Evolutionary conservation across 35 echinoderm and acorn worm genomes (phyloP), one percentile per base, ranked within the genome.

Genomic region (Heliocidaris erythrogramma): DNA sequence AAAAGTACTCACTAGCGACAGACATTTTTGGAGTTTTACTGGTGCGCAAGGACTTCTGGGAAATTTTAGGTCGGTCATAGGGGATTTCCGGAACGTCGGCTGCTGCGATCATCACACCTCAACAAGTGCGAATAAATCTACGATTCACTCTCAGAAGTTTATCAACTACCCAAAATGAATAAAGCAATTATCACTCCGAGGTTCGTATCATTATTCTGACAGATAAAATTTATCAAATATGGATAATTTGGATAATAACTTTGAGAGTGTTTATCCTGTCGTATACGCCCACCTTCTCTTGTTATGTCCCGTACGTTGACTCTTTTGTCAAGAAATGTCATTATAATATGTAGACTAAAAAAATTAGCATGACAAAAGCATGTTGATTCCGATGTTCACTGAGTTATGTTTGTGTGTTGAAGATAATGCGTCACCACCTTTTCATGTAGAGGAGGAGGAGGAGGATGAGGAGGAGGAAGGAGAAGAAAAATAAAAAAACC

Each of bases 111-210:
- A 27, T 16, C 7, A 4, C 7, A 78, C 6, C 17, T 71, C 61
- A 71, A 71, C 61, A 71, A 17, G 65, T 78, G 65, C 21, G 27
- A 21, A 78, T 78, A 78, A 78, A 78, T n/a, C 18, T 78, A 78
- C 4, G 65, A 78, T 78, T 78, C 8, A 27, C 65, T 27, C 27
- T 78, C 65, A n/a, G 1, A n/a, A 78, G 35, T 24, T n/a, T 78
- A 10, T 4, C 31, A 30, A 89, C 16, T 48, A 47, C 10, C 0
- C 30, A 89, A 32, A 32, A 89, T 89, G 87, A 89, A 48, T 48
- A 89, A 89, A 89, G 87, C 87, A 42, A 89, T 89, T 30, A 30
- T 89, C 9, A 89, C 87, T 35, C 47, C 87, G 18, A 89, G 87
- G 87, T 89, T 21, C 14, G 86, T 47, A 89, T 32, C 17, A 17